Evolutionary conservation across 2,113 vertebrate genomes (phyloP).

Genomic region (Catharus fuscescens): DNA sequence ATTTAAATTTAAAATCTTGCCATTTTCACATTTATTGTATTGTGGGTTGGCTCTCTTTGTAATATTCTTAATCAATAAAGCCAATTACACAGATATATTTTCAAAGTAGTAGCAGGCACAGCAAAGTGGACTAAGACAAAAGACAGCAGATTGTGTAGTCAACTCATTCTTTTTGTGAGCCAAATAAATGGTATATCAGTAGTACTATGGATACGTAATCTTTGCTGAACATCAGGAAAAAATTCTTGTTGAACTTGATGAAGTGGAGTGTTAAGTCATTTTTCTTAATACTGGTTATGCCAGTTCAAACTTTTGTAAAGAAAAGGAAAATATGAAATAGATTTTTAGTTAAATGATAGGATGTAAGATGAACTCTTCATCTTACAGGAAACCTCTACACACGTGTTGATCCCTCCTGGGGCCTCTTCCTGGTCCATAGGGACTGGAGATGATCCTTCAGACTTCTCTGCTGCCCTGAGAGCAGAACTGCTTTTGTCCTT

Average conservation of each 20-base stretch:
- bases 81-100: neutral
- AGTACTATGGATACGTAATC: neutral
- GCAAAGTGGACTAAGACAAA: neutral
- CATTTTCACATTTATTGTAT: neutral
- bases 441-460: neutral
- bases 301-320: neutral
- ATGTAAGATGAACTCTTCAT: neutral
- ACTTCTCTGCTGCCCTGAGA: neutral
- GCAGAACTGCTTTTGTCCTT: neutral
- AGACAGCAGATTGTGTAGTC: neutral
- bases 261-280: neutral
- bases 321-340: neutral
- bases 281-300: neutral
- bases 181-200: neutral
- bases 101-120: neutral
- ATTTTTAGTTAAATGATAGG: neutral
- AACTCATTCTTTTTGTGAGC: neutral
- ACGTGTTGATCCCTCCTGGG: neutral
- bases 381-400: neutral
- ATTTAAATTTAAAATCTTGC: slow-evolving; percentile 21
- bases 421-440: accelerated
- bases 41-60: neutral
- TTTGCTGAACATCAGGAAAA: neutral
- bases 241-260: neutral
- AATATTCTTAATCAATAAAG: neutral